Base-by-base conservation (phyloP, 1,140 invertebrate genomes). In the Drosophila lowei region DNA sequence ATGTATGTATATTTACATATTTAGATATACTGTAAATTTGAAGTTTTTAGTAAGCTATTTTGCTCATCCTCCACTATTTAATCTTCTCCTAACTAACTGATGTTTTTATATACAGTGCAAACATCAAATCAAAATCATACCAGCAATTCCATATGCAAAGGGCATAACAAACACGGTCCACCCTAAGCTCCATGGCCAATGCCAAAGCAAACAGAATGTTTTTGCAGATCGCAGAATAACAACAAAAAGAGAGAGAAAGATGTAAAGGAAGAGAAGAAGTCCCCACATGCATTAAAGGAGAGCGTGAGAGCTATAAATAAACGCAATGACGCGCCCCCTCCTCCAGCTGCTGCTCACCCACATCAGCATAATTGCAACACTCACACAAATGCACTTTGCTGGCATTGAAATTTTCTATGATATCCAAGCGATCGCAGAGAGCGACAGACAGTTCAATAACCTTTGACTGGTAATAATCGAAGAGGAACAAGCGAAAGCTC, bases 361-460 rank as follows among this genome's bases (percentile, higher is more conserved):
- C 72, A 68, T 62, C 49, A 60, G 50, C 57, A 77, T 73, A 86
- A 86, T 80, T 80, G 73, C 73, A 57, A 50, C 47, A 38, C 18
- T 38, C 34, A 74, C 46, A 53, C 42, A 57, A 65, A 58, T 58
- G 55, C 70, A 64, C 58, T 73, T 55, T 46, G 70, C 58, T 73
- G 81, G 81, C 81, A 86, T 86, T 86, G 83, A 86, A 88, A 75
- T 71, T 62, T 77, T 70, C 81, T 63, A 85, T 85, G 83, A 77
- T 74, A 75, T 59, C 63, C 59, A 85, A 77, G 80, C 80, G 79
- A 73, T 65, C 76, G 61, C 47, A 48, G 13, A 60, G 41, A 30
- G 15, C 41, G 42, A 48, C 23, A 44, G 44, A 44, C 58, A 66
- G 75, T 86, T 86, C 83, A 81, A 83, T 34, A 77, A 63, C 81